Evolutionary conservation across 2,888 invertebrate species (phyloP).

Genomic region (Acanthosepion lycidas): DNA sequence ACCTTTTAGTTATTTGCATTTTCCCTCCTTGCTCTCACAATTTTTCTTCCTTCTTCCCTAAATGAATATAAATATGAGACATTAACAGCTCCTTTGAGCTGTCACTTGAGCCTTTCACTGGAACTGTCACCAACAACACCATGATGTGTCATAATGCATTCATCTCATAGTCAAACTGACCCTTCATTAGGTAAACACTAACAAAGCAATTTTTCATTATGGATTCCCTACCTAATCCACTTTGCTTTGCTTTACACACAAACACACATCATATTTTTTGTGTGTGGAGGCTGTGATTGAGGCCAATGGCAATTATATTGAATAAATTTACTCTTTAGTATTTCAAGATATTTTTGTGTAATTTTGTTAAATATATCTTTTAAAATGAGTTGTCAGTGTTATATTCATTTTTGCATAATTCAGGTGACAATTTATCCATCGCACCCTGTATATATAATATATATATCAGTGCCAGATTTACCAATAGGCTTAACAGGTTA

Average conservation of each 20-base stretch:
- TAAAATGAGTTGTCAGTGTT: no score
- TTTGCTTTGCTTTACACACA: not conserved
- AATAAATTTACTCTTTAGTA: no score
- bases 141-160: not conserved
- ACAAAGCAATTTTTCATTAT: constrained; percentile 13
- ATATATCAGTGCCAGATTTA: no score
- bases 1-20: no score
- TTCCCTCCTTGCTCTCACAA: not conserved
- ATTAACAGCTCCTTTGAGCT: not conserved
- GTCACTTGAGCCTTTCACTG: constrained; percentile 14
- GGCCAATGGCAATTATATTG: no score
- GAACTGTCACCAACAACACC: constrained; percentile 11
- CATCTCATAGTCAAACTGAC: constrained; percentile 33
- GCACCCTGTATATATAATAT: no score
- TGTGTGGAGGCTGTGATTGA: not conserved
- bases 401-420: no score
- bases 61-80: constrained; percentile 33
- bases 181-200: constrained; percentile 2
- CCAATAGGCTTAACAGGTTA: no score
- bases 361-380: no score
- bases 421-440: no score
- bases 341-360: no score
- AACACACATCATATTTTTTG: not conserved
- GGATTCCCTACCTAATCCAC: not conserved
- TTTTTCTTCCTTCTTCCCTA: not conserved